Evolutionary conservation across 2,888 invertebrate genomes (phyloP), one percentile per base, ranked within the genome.

Genomic region (Lingula anatina): DNA sequence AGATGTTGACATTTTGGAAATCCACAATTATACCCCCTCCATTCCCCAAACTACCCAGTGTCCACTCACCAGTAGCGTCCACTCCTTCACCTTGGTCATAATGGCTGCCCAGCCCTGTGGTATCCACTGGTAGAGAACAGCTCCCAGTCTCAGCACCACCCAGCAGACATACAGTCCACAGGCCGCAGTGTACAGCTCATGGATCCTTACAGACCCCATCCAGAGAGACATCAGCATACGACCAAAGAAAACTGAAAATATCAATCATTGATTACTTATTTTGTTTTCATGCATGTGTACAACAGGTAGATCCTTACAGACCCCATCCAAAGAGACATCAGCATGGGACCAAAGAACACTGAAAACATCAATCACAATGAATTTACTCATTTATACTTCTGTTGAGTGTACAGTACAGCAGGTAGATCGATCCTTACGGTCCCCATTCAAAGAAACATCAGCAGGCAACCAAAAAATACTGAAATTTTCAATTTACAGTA

Each of bases 331-430:
- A 92, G 65, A 1, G 88, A 84, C 90, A 94, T 91, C 21, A 92
- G 85, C 63, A 86, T 84, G 15, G 94, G 84, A 1, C 94, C 94
- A 55, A 95, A 83, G 79, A 88, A 90, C n/a, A 94, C 93, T 78
- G 65, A n/a, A n/a, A n/a, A n/a, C n/a, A n/a, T n/a, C n/a, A n/a
- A n/a, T n/a, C n/a, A n/a, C n/a, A n/a, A n/a, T n/a, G n/a, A n/a
- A n/a, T n/a, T n/a, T n/a, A n/a, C n/a, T n/a, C n/a, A n/a, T n/a
- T n/a, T n/a, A n/a, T n/a, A n/a, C n/a, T n/a, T n/a, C n/a, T n/a
- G n/a, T n/a, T n/a, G n/a, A n/a, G 96, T 96, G 75, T 99, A 97
- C 3, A 97, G 79, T 78, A 97, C n/a, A n/a, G n/a, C n/a, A n/a
- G n/a, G n/a, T n/a, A n/a, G 97, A 75, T 97, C 96, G 0, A 95